Base-by-base conservation (phyloP, 2,888 invertebrate species). In the Plagodis dolabraria region DNA sequence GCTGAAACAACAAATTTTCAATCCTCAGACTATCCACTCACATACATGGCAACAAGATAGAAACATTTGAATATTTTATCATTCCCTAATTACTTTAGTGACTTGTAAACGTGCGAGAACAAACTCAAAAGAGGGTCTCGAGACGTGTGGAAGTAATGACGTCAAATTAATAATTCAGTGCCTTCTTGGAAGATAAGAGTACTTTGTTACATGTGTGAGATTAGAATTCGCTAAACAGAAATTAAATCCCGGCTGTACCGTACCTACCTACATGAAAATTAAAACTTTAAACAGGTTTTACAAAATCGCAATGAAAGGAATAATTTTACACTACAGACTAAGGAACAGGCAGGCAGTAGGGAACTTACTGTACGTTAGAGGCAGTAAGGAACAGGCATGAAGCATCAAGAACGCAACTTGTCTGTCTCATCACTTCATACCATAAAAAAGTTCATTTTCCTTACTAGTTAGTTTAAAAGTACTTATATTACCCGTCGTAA, bases 121-220 rank as follows among this genome's bases (percentile, higher is more conserved):
- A 74, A 79, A 78, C 65, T 67, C 59, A 63, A 72, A 80, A 76
- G 74, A 77, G 80, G 81, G 71, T 71, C 69, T 71, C 69, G 68
- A 63, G 75, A 72, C 67, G 72, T 70, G 71, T 72, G 67, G 68
- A 62, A 48, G 64, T 71, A 67, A 71, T 69, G 63, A 70, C 72
- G 70, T 74, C 76, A 64, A 70, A 72, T 81, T 63, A 76, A 76
- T 71, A 68, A 82, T 82, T 72, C 61, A 78, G 45, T 42, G 10
- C 5, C 7, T 62, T 43, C 47, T 44, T 53, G 36, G 12, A 54
- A 60, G 59, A 45, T 43, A 60, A 36, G 57, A 45, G 45, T 47
- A 49, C 35, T 47, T 58, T 60, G 54, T 60, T 47, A 51, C 53
- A 54, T 57, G 59, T 57, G 52, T 64, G 64, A 45, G 51, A 52